A percentile compares a stretch with the other conserved stretches of the same genome.
These are phyloP conservation scores for Brienomyrus longianalis DNA, from an alignment of 2,113 vertebrate genomes.

Conservation along the genomic window DNA sequence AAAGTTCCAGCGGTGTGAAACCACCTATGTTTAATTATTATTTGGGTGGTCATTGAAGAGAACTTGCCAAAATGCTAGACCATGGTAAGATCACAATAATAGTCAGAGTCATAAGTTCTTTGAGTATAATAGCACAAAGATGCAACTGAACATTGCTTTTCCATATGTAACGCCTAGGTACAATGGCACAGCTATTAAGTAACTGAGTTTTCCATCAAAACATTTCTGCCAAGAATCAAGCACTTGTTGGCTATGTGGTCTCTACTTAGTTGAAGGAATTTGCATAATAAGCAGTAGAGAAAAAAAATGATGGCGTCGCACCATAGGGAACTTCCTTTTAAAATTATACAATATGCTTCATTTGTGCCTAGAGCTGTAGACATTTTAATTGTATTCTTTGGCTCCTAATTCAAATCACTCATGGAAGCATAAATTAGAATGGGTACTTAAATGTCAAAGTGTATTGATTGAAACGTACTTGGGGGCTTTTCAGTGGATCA, in stretches of 20 bases:
- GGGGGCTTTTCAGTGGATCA: constrained; percentile 31
- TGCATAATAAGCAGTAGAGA: constrained; percentile 1
- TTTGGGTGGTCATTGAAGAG: not conserved
- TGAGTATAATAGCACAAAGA: constrained; percentile 2
- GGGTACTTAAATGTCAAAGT: constrained; percentile 29
- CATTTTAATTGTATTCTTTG: constrained; percentile 34
- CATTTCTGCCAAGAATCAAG: not conserved
- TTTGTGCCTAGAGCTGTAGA: constrained; percentile 25
- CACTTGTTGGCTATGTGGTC: not conserved
- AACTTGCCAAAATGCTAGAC: not conserved
- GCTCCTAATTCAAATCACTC: constrained; percentile 26
- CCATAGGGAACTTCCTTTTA: constrained; percentile 9
- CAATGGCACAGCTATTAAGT: not conserved
- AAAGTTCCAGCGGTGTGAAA: not conserved
- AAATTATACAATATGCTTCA: constrained; percentile 23
- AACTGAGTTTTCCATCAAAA: not conserved
- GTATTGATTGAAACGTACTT: constrained; percentile 34
- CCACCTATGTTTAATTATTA: constrained; percentile 8
- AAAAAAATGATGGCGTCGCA: not conserved
- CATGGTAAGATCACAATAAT: not conserved
- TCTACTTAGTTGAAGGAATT: constrained; percentile 7
- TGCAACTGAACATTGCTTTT: constrained; percentile 17
- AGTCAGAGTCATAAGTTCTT: not conserved
- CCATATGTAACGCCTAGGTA: not conserved
- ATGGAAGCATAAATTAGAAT: constrained; percentile 20